Evolutionary conservation across 2,888 invertebrate species (phyloP).

Genomic region (Monoplex corrugatus): DNA sequence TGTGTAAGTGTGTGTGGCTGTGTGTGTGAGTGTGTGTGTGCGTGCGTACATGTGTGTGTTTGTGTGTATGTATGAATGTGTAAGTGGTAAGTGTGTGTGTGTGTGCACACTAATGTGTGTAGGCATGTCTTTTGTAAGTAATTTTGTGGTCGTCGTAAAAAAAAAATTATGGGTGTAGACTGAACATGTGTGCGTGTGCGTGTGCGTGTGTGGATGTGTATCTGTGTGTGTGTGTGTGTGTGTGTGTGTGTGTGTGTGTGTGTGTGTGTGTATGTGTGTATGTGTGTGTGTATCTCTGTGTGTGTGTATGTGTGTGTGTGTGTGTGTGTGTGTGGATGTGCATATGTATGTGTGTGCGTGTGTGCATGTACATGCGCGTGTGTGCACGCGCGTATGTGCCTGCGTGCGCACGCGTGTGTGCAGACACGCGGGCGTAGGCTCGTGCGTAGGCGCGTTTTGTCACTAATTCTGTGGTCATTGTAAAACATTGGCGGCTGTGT

Average conservation of each 20-base stretch:
- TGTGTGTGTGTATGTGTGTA: constrained; percentile 8
- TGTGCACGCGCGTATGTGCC: background rate
- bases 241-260: constrained; percentile 13
- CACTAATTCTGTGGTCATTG: too few species aligned
- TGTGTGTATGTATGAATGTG: constrained; percentile 28
- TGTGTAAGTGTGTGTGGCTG: background rate
- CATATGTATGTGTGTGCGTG: background rate
- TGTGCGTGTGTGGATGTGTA: constrained; percentile 6
- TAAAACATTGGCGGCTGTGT: too few species aligned
- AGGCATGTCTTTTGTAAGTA: too few species aligned
- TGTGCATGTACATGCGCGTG: background rate
- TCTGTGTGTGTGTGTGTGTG: constrained; percentile 9
- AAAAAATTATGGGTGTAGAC: too few species aligned
- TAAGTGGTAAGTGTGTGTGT: background rate
- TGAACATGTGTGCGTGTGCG: constrained; percentile 28
- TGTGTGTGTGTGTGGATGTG: background rate
- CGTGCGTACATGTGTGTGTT: constrained; percentile 13
- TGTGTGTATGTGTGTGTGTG: constrained; percentile 35
- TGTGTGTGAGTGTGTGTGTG: constrained; percentile 19
- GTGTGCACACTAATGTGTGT: background rate
- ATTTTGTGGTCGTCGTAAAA: too few species aligned
- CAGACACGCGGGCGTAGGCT: background rate
- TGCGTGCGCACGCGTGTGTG: background rate
- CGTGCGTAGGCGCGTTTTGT: background rate
- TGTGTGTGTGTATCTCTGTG: constrained; percentile 21